Evolutionary conservation across 1,140 invertebrate genomes (phyloP).

Genomic region (Leucophenga varia): DNA sequence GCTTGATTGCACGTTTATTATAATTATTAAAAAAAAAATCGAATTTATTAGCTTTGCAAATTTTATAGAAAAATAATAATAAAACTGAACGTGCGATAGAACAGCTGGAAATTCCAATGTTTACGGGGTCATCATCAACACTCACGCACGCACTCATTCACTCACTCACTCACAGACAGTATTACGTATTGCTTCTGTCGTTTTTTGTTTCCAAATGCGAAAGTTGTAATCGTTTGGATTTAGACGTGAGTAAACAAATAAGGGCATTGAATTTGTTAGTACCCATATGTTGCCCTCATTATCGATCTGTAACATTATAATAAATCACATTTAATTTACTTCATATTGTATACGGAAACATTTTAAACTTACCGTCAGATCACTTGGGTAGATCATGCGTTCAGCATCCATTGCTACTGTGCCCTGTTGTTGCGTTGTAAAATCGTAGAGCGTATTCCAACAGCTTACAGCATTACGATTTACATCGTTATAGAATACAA

Average conservation of each 20-base stretch:
- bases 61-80: too few relatives aligned
- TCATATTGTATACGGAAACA: not conserved
- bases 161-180: conserved; percentile 45
- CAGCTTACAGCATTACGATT: conserved; percentile 68
- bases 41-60: too few relatives aligned
- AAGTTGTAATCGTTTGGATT: conserved; percentile 63
- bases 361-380: conserved; percentile 38
- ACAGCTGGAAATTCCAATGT: too few relatives aligned
- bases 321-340: not conserved
- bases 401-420: conserved; percentile 62
- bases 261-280: conserved; percentile 63
- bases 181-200: conserved; percentile 28
- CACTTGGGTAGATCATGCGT: conserved; percentile 66
- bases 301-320: conserved; percentile 52
- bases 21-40: too few relatives aligned
- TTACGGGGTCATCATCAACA: too few relatives aligned
- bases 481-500: conserved; percentile 69
- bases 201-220: conserved; percentile 57
- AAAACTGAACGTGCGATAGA: too few relatives aligned
- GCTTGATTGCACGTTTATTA: too few relatives aligned
- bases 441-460: conserved; percentile 63
- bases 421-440: conserved; percentile 62
- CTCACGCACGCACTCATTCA: too few relatives aligned
- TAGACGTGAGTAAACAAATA: conserved; percentile 62
- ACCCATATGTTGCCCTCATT: conserved; percentile 62